Evolutionary conservation across 2,888 invertebrate genomes (phyloP), one percentile per base, ranked within the genome.

Genomic region (Thyatira batis): DNA sequence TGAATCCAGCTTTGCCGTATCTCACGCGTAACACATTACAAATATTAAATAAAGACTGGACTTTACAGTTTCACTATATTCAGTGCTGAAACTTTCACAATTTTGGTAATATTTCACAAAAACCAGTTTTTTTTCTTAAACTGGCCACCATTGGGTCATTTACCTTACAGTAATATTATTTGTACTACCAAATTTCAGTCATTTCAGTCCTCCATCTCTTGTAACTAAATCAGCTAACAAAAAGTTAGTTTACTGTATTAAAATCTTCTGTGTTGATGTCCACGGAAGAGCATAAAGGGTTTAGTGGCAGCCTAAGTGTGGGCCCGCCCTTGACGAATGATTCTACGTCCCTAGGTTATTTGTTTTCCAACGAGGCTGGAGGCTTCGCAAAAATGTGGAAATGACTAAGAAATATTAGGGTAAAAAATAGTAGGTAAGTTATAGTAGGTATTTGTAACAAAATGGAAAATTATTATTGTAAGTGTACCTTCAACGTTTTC

Each of bases 251-350:
- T 25, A 28, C 27, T 48, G 27, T 27, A 6, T 0, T 1, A n/a
- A 17, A 13, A 44, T 49, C 28, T 44, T 52, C 50, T 58, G 51
- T 49, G 51, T 50, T 43, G 43, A 17, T 4, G 50, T 39, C 17
- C 30, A 20, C 17, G 45, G 49, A 43, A 17, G 39, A 56, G 62
- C 59, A 68, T 76, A 80, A 80, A 79, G 80, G 80, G 74, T 76
- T 78, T 63, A 33, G 52, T 43, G 67, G 66, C 58, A 67, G 65
- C 63, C 67, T 75, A 71, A 76, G 69, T 66, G 72, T 69, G 68
- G 62, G 60, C 60, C 52, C 56, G 65, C 61, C 55, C 67, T 72
- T 76, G 74, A 77, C 72, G 66, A 69, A 80, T 77, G 74, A 67
- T 68, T 43, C 53, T 50, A 50, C 50, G 50, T 30, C 53, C 60